Evolutionary conservation across 2,797 vertebrate genomes (phyloP), one percentile per base, ranked within the genome.

Genomic region (Dryobates pubescens): DNA sequence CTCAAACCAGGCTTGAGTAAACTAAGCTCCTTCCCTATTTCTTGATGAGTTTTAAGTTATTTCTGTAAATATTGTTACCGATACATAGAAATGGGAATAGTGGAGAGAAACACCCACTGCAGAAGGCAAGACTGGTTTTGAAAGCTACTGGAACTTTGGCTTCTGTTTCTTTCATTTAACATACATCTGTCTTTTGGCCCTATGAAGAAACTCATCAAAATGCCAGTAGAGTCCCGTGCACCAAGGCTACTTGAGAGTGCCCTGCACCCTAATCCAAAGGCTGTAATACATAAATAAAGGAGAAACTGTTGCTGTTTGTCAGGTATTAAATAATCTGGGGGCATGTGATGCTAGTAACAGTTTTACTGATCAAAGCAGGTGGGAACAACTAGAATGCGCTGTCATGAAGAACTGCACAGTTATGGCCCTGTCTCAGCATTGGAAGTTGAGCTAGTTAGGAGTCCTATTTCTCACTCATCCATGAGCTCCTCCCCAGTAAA

Each of bases 141-240:
- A 92, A 84, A 92, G 36, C 49, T 30, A 4, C 14, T 69, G 61
- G 51, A 58, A 68, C 65, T 88, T 71, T 2, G 6, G 6, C 30
- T 87, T 86, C 54, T 76, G 17, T 74, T 75, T 63, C n/a, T 79
- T 76, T 64, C 10, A 17, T 84, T 82, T 49, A 41, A 18, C 15
- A 15, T 27, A 3, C 17, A 77, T 20, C 27, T 91, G 10, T 65
- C 18, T 36, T 83, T 80, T 49, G 45, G 45, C 13, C 26, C 17
- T 49, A 0, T 0, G 0, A 72, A 47, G 19, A 84, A 64, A 29
- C 15, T 13, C 49, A 26, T 61, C 49, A 45, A 38, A 82, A 53
- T 73, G 18, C 29, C 47, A 43, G 2, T 12, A 26, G 19, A 76
- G n/a, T 36, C 24, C 30, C 0, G 0, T 54, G 56, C n/a, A 53